phyloP scores from a whole-genome alignment of 2,113 vertebrate species.

The Oncorhynchus nerka region DNA sequence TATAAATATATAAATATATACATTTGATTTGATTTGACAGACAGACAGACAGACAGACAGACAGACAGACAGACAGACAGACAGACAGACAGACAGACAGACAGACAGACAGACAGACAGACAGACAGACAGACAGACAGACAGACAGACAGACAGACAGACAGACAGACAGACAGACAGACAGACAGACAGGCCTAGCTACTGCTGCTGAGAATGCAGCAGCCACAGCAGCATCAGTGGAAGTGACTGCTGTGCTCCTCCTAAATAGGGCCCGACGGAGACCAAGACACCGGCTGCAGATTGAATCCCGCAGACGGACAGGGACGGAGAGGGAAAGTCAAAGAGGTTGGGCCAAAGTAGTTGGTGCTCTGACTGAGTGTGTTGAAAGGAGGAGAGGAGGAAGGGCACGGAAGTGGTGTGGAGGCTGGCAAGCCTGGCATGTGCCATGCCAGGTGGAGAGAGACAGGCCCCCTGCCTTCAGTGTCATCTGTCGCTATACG shows the following conservation, averaged over 20 bases:
- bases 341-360: background rate
- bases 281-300: background rate
- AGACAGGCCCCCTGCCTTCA: background rate
- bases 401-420: constrained; percentile 3
- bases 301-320: background rate
- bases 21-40: too few relatives aligned
- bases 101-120: background rate
- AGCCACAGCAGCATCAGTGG: background rate
- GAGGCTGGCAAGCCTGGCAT: background rate
- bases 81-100: background rate
- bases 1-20: too few relatives aligned
- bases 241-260: background rate
- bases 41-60: background rate
- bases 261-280: background rate
- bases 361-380: background rate
- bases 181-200: background rate
- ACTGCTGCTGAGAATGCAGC: background rate
- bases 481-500: background rate
- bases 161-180: background rate
- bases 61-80: constrained; percentile 4
- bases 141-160: background rate
- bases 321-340: background rate
- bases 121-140: background rate
- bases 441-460: background rate
- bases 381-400: background rate